phyloP scores from a whole-genome alignment of 2,797 vertebrate species.

The Phataginus tricuspis region DNA sequence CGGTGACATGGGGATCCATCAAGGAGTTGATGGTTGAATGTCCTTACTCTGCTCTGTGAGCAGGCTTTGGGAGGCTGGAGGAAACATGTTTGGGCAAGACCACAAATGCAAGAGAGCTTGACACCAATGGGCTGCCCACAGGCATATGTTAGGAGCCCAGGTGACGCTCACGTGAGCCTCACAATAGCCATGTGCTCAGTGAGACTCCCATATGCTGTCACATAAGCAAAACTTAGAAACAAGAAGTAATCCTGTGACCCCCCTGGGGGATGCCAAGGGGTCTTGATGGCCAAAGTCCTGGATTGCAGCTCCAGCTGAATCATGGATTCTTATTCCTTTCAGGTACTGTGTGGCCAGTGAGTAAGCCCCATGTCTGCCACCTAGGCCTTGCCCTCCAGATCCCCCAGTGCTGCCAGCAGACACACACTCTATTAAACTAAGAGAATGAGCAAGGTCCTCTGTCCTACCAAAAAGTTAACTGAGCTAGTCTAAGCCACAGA shows the following conservation, averaged over 20 bases:
- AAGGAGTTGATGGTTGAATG: background rate
- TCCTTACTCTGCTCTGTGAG: background rate
- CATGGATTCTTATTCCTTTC: background rate
- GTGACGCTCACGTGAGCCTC: background rate
- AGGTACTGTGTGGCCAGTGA: background rate
- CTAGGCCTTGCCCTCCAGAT: background rate
- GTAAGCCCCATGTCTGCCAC: background rate
- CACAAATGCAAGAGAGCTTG: background rate
- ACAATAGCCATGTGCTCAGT: background rate
- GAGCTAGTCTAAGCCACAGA: background rate
- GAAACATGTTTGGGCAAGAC: background rate
- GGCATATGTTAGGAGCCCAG: background rate
- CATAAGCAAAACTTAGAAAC: background rate
- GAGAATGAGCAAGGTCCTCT: background rate
- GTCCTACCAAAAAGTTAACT: background rate
- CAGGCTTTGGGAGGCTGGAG: background rate
- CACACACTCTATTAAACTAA: background rate
- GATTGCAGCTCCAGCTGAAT: no score
- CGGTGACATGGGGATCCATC: fast-evolving
- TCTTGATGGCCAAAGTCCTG: background rate
- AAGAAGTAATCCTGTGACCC: background rate
- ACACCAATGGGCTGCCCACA: background rate
- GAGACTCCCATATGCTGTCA: background rate
- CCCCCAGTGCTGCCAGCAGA: background rate
- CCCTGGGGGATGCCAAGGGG: background rate